These are phyloP conservation scores for Ctenoplectra terminalis DNA, from an alignment of 1,140 invertebrate genomes.

Conservation along the genomic window DNA sequence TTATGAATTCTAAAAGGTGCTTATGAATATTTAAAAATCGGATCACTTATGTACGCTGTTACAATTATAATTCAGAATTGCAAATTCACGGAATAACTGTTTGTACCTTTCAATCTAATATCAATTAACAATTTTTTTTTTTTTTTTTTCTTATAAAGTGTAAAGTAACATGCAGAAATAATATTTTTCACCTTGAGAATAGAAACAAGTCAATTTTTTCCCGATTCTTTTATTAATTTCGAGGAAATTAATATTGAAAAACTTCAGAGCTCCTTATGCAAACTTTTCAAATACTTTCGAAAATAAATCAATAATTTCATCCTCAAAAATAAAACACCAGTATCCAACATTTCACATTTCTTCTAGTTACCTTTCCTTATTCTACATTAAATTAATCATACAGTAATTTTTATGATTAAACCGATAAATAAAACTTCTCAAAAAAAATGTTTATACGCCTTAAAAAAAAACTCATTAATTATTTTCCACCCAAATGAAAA, in stretches of 20 bases:
- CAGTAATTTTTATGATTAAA: too few relatives aligned
- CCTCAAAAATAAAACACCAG: too few relatives aligned
- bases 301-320: background rate
- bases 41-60: too few relatives aligned
- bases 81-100: background rate
- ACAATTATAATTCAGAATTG: background rate
- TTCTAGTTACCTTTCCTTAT: too few relatives aligned
- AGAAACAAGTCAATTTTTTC: background rate
- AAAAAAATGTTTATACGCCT: too few relatives aligned
- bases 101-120: background rate
- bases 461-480: too few relatives aligned
- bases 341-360: background rate
- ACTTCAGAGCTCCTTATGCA: background rate
- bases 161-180: background rate
- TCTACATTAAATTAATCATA: too few relatives aligned
- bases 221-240: too few relatives aligned
- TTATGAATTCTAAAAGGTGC: constrained; percentile 4
- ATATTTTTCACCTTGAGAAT: background rate
- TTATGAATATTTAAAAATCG: constrained; percentile 31
- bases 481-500: too few relatives aligned
- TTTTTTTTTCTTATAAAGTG: background rate
- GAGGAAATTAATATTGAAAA: background rate
- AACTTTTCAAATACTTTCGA: background rate
- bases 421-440: too few relatives aligned
- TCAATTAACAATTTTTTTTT: too few relatives aligned